Conservation (phyloP, 2,113 vertebrate genomes). For the Petrocephalus zakoni region DNA sequence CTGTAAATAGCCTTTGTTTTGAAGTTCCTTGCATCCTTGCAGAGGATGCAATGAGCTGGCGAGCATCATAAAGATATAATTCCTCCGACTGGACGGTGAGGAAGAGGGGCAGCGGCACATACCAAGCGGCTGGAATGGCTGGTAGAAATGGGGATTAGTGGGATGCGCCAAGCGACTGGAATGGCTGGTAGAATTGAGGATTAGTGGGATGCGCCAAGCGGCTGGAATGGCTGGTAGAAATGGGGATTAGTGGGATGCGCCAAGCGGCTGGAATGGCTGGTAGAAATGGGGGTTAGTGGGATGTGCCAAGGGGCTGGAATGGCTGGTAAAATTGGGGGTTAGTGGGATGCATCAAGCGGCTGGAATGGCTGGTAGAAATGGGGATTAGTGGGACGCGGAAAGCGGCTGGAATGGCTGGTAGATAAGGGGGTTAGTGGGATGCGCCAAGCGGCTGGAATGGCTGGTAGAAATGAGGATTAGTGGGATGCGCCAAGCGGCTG, state of each 20-base stretch:
- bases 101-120: background rate
- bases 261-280: background rate
- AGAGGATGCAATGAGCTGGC: background rate
- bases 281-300: background rate
- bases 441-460: background rate
- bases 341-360: background rate
- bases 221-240: background rate
- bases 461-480: background rate
- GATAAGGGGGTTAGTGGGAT: background rate
- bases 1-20: conserved; percentile 12
- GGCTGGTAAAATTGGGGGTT: background rate
- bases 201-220: background rate
- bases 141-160: background rate
- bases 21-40: background rate
- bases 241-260: background rate
- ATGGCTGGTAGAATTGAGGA: background rate
- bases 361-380: background rate
- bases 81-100: background rate
- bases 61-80: background rate
- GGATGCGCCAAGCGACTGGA: background rate
- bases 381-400: background rate
- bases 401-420: background rate
- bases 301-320: background rate
- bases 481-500: background rate
- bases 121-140: background rate